Evolutionary conservation across 2,888 invertebrate genomes (phyloP).

Genomic region (Allolobophora icterica): DNA sequence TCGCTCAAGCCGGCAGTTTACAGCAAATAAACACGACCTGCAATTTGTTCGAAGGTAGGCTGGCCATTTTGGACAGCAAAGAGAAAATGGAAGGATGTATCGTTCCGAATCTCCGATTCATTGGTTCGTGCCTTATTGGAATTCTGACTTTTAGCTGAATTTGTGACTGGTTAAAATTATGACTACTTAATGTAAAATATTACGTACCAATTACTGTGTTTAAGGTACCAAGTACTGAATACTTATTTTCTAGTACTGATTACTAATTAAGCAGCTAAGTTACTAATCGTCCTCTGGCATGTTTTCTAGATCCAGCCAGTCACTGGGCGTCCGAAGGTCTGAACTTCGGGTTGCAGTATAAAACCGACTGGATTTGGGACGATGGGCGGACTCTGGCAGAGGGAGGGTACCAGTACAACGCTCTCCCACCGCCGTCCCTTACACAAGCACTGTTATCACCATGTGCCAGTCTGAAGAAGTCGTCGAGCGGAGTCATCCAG

Average conservation of each 20-base stretch:
- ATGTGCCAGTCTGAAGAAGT: not conserved
- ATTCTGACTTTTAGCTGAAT: too few relatives aligned
- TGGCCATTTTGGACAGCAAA: slow-evolving; percentile 20
- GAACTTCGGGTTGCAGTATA: not conserved
- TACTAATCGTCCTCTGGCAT: not conserved
- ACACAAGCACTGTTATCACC: not conserved
- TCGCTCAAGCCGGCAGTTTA: not conserved
- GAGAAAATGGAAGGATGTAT: slow-evolving; percentile 13
- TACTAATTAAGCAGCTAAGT: too few relatives aligned
- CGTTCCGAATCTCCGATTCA: not conserved
- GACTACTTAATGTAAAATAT: too few relatives aligned
- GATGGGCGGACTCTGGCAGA: not conserved
- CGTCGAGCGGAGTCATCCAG: not conserved
- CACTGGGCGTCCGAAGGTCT: not conserved
- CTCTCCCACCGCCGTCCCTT: not conserved
- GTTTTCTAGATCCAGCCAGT: not conserved
- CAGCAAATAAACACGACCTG: not conserved
- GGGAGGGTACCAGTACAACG: not conserved
- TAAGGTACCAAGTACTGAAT: too few relatives aligned
- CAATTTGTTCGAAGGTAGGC: not conserved
- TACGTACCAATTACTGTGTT: too few relatives aligned
- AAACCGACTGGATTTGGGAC: not conserved
- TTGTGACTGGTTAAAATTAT: too few relatives aligned
- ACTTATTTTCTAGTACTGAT: too few relatives aligned
- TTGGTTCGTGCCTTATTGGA: not conserved